Percentiles rank a stretch among this genome's conserved stretches.
Conservation (phyloP, 1,140 invertebrate species). For the Sycobia sp. region DNA sequence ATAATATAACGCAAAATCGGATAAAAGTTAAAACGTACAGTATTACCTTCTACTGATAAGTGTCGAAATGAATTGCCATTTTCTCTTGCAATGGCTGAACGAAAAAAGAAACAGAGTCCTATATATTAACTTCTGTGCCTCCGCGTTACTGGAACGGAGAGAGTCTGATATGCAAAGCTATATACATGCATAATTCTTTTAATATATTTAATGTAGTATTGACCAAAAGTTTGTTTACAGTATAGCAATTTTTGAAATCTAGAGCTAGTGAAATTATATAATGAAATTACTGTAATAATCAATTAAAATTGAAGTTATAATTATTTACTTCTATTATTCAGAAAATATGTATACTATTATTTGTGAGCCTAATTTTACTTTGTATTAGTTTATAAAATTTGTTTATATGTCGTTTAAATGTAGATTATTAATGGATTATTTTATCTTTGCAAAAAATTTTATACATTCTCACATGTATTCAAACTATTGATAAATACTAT, state of each 20-base stretch:
- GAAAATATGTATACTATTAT: no score
- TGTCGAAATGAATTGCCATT: constrained; percentile 19
- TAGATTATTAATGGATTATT: no score
- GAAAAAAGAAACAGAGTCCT: constrained; percentile 18
- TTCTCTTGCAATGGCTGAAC: constrained; percentile 6
- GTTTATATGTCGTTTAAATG: no score
- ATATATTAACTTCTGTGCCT: constrained; percentile 21
- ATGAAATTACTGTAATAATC: background rate
- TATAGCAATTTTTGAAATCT: background rate
- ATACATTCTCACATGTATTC: background rate
- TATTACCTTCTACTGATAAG: constrained; percentile 33
- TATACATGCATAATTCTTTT: constrained; percentile 1
- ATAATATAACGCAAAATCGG: background rate
- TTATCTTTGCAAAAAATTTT: background rate
- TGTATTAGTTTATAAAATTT: no score
- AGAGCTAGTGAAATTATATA: background rate
- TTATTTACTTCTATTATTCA: no score
- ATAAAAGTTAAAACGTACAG: constrained; percentile 16
- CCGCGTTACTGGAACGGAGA: constrained; percentile 4
- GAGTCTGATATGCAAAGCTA: constrained; percentile 22
- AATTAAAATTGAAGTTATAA: background rate
- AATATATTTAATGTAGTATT: constrained; percentile 10
- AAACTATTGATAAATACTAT: constrained; percentile 15
- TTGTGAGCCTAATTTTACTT: no score
- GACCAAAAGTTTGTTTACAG: constrained; percentile 18